Conservation (phyloP, 92 coral and sea anemone genomes). For the Epizoanthus fatuus region DNA sequence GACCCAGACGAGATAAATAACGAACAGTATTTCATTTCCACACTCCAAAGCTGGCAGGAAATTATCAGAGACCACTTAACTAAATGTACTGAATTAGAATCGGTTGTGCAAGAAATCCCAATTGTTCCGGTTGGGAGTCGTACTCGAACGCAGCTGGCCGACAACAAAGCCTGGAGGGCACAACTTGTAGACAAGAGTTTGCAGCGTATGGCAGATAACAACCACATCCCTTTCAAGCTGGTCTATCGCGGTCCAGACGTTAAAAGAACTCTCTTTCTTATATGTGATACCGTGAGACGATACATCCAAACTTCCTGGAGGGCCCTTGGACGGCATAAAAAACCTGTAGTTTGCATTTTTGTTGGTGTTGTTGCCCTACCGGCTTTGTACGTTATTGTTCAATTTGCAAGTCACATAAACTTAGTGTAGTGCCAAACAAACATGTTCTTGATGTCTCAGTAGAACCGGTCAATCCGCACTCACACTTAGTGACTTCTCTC, state of each 20-base stretch:
- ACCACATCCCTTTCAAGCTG: not conserved
- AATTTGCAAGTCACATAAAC: too few relatives aligned
- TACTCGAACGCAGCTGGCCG: not conserved
- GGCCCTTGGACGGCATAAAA: too few relatives aligned
- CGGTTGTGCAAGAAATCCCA: constrained; percentile 10
- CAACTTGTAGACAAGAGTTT: not conserved
- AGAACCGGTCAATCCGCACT: too few relatives aligned
- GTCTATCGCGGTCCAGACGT: not conserved
- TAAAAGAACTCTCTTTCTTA: too few relatives aligned
- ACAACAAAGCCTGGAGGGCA: constrained; percentile 3
- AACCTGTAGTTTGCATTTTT: too few relatives aligned
- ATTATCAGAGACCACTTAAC: not conserved
- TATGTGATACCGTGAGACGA: too few relatives aligned
- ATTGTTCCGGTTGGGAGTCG: constrained; percentile 6
- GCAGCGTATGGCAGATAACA: not conserved
- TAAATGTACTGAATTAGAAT: not conserved
- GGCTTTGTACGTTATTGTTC: too few relatives aligned
- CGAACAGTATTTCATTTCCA: not conserved
- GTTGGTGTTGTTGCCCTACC: too few relatives aligned
- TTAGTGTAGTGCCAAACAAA: too few relatives aligned
- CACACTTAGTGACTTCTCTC: too few relatives aligned
- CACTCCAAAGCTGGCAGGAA: constrained; percentile 12
- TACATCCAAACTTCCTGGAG: too few relatives aligned
- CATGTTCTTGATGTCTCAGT: too few relatives aligned
- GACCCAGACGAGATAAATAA: constrained; percentile 1